Evolutionary conservation across 2,797 vertebrate species (phyloP).

Genomic region (Buceros bicornis): DNA sequence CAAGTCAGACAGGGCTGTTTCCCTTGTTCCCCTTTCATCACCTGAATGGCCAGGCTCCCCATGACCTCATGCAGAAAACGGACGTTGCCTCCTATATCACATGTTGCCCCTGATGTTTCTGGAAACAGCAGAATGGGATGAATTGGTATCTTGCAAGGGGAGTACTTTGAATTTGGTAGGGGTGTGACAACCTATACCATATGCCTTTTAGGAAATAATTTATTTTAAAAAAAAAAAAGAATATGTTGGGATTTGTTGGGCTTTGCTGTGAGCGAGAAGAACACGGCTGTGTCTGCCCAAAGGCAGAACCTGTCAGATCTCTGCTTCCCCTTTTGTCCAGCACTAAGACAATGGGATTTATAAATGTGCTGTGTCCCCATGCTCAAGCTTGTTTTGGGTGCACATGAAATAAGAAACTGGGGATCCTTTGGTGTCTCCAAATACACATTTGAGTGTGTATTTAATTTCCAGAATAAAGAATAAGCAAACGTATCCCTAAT

Average conservation of each 20-base stretch:
- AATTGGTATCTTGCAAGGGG: not conserved
- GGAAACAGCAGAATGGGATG: not conserved
- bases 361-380: not conserved
- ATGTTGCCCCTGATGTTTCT: not conserved
- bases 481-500: not conserved
- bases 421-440: not conserved
- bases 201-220: not conserved
- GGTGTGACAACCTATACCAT: not conserved
- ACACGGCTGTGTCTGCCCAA: not conserved
- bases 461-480: not conserved
- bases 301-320: not conserved
- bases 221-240: not conserved
- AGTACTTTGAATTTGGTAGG: not conserved
- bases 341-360: not conserved
- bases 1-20: not conserved
- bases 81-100: not conserved
- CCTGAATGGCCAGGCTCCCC: not conserved
- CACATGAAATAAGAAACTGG: not conserved
- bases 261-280: not conserved
- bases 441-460: not conserved
- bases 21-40: not conserved
- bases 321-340: not conserved
- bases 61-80: not conserved
- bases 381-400: not conserved
- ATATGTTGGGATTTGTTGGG: not conserved